Conservation (phyloP, 2,888 invertebrate genomes). For the Cylloceria caligata region DNA sequence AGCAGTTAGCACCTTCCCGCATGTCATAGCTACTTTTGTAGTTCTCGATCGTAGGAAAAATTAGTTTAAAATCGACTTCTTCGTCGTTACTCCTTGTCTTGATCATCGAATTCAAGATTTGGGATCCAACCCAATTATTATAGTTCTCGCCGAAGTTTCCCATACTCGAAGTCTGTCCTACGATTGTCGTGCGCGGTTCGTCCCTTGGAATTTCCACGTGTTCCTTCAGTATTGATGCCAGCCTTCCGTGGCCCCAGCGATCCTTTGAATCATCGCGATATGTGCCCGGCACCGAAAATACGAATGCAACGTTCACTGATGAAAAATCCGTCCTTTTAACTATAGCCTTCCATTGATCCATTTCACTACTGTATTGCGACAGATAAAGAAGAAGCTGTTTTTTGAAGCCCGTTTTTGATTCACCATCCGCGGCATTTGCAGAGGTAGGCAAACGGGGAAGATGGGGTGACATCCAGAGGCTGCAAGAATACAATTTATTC, state of each 20-base stretch:
- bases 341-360: constrained; percentile 90
- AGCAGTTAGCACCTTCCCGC: constrained; percentile 93
- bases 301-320: constrained; percentile 92
- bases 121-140: constrained; percentile 91
- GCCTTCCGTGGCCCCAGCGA: constrained; percentile 88
- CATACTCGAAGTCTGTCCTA: constrained; percentile 96
- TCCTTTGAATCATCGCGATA: constrained; percentile 85
- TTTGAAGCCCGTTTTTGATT: constrained; percentile 94
- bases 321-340: constrained; percentile 94
- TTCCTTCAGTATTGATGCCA: constrained; percentile 85
- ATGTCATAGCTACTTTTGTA: constrained; percentile 94
- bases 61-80: constrained; percentile 85
- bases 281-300: constrained; percentile 95
- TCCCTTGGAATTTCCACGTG: constrained; percentile 87
- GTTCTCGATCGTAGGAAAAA: constrained; percentile 94
- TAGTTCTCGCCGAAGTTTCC: constrained; percentile 92
- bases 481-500: constrained; percentile 81
- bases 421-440: constrained; percentile 87
- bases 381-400: constrained; percentile 91
- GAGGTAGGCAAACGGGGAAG: constrained; percentile 88
- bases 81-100: constrained; percentile 86
- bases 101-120: constrained; percentile 89
- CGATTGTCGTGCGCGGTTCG: constrained; percentile 88
- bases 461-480: constrained; percentile 95
- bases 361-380: constrained; percentile 89